phyloP scores from a whole-genome alignment of 2,888 invertebrate species.

The Galeruca laticollis region DNA sequence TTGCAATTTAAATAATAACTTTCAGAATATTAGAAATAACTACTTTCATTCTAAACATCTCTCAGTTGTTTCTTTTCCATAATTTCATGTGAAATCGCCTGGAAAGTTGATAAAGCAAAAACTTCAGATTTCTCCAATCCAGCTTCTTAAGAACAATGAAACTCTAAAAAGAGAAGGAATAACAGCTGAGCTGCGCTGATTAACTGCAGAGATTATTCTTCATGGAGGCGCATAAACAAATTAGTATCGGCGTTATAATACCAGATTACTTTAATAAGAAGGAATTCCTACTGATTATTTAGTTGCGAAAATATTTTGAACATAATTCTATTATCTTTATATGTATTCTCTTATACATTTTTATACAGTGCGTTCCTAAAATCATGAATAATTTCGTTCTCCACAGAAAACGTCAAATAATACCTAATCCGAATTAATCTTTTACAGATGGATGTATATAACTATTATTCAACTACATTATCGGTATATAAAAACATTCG shows the following conservation, averaged over 20 bases:
- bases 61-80: background rate
- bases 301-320: background rate
- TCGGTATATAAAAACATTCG: too few species aligned
- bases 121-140: background rate
- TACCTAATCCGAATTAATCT: too few species aligned
- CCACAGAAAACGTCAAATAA: too few species aligned
- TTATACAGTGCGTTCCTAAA: background rate
- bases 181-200: slow-evolving; percentile 4
- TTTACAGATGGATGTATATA: too few species aligned
- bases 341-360: background rate
- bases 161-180: background rate
- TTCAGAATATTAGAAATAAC: background rate
- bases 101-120: slow-evolving; percentile 2
- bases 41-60: background rate
- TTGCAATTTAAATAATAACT: background rate
- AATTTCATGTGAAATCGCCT: background rate
- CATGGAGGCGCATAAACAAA: background rate
- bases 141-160: slow-evolving; percentile 2
- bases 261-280: background rate
- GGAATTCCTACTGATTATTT: background rate
- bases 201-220: slow-evolving; percentile 2
- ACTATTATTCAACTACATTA: too few species aligned
- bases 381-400: too few species aligned
- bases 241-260: background rate
- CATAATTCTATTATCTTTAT: background rate